These are phyloP conservation scores for Anoplius nigerrimus DNA, from an alignment of 2,888 invertebrate species.

Conservation along the genomic window DNA sequence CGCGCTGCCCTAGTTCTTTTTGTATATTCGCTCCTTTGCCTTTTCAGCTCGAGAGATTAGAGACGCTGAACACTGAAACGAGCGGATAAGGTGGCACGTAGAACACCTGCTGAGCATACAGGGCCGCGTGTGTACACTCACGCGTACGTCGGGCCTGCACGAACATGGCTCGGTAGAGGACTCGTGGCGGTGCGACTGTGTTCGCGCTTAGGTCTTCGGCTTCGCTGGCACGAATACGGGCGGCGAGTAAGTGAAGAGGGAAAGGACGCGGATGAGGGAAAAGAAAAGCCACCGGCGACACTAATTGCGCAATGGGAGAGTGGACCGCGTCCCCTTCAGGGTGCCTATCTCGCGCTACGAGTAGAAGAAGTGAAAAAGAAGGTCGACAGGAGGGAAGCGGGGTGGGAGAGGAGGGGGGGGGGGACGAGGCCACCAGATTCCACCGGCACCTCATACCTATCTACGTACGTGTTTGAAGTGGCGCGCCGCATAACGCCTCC, in stretches of 20 bases:
- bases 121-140: neutral
- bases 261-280: neutral
- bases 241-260: neutral
- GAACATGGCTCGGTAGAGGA: slow-evolving; percentile 13
- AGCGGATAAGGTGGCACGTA: no score
- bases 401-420: neutral
- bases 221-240: slow-evolving; percentile 1
- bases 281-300: slow-evolving; percentile 35
- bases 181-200: slow-evolving; percentile 5
- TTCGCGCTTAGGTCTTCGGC: slow-evolving; percentile 25
- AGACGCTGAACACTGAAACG: slow-evolving; percentile 24
- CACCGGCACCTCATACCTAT: neutral
- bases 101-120: no score
- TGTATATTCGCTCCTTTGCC: slow-evolving; percentile 29
- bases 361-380: slow-evolving; percentile 33
- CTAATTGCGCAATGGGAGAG: slow-evolving; percentile 53
- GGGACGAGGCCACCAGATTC: neutral
- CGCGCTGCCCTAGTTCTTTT: slow-evolving; percentile 45
- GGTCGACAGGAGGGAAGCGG: slow-evolving; percentile 6
- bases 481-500: neutral
- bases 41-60: slow-evolving; percentile 35
- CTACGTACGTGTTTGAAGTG: slow-evolving; percentile 2
- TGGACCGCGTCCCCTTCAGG: slow-evolving; percentile 13
- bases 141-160: neutral
- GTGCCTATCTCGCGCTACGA: slow-evolving; percentile 15